phyloP scores from a whole-genome alignment of 2,797 vertebrate genomes.

The Sternotherus odoratus region DNA sequence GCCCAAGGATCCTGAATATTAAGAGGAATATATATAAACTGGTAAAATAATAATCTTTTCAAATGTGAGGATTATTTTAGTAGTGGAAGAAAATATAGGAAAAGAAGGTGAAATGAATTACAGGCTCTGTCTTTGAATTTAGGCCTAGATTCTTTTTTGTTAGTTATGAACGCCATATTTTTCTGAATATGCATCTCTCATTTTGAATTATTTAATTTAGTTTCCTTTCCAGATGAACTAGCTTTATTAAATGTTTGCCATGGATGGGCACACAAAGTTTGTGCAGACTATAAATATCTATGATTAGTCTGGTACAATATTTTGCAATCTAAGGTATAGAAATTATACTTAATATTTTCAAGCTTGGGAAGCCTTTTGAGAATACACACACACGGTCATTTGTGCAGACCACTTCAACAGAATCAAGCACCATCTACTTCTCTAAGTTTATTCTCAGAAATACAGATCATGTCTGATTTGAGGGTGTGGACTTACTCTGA shows the following conservation, averaged over 20 bases:
- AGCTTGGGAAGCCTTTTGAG: constrained; percentile 49
- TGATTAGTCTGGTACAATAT: constrained; percentile 75
- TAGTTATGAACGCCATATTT: constrained; percentile 69
- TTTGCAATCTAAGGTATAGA: constrained; percentile 75
- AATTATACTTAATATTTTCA: constrained; percentile 68
- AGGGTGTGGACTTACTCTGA: not conserved
- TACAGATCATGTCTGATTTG: not conserved
- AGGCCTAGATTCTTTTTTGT: constrained; percentile 59
- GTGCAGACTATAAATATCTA: constrained; percentile 79
- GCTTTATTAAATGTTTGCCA: constrained; percentile 82
- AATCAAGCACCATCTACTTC: not conserved
- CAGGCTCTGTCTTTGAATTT: constrained; percentile 19
- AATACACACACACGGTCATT: not conserved
- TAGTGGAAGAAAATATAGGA: not conserved
- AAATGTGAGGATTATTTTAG: not conserved
- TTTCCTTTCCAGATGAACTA: constrained; percentile 83
- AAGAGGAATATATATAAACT: not conserved
- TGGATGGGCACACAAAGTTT: constrained; percentile 82
- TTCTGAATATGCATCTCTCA: constrained; percentile 77
- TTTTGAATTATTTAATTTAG: constrained; percentile 85
- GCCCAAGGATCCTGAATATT: not conserved
- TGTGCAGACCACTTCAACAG: not conserved
- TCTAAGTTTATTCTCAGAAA: not conserved
- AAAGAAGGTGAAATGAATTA: constrained; percentile 17
- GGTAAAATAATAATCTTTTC: not conserved